Conservation (phyloP, 2,888 invertebrate genomes). For the Zygaena filipendulae region DNA sequence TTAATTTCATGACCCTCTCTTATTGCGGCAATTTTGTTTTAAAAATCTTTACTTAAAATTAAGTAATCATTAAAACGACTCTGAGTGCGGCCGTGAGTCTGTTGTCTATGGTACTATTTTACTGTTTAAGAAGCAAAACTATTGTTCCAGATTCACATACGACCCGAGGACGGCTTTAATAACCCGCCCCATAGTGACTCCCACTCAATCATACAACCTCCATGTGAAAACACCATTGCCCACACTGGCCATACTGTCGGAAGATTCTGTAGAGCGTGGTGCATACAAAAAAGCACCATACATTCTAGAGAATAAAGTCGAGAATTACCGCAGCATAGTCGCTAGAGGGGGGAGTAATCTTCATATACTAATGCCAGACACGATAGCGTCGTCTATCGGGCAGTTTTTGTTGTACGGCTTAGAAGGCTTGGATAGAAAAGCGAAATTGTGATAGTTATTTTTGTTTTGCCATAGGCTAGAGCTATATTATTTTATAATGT, state of each 20-base stretch:
- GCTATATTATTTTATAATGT: neutral
- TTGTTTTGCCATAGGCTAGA: neutral
- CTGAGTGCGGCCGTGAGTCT: no score
- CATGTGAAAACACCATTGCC: conserved; percentile 30
- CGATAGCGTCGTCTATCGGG: conserved; percentile 41
- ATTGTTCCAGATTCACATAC: conserved; percentile 50
- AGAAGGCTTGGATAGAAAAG: conserved; percentile 28
- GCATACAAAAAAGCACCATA: conserved; percentile 26
- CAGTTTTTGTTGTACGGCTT: conserved; percentile 41
- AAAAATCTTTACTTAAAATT: no score
- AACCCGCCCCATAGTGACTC: conserved; percentile 34
- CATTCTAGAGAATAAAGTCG: conserved; percentile 27
- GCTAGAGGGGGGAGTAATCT: conserved; percentile 70
- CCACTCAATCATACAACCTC: conserved; percentile 31
- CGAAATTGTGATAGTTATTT: conserved; percentile 29
- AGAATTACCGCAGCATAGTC: conserved; percentile 28
- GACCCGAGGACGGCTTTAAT: conserved; percentile 59
- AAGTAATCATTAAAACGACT: no score
- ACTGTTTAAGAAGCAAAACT: no score
- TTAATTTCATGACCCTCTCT: no score
- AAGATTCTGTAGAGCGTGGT: conserved; percentile 24
- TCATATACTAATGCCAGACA: conserved; percentile 65
- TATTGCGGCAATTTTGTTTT: no score
- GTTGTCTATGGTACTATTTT: no score
- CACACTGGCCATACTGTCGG: conserved; percentile 27